phyloP scores from a whole-genome alignment of 2,113 vertebrate species.

The Antigone vipio region DNA sequence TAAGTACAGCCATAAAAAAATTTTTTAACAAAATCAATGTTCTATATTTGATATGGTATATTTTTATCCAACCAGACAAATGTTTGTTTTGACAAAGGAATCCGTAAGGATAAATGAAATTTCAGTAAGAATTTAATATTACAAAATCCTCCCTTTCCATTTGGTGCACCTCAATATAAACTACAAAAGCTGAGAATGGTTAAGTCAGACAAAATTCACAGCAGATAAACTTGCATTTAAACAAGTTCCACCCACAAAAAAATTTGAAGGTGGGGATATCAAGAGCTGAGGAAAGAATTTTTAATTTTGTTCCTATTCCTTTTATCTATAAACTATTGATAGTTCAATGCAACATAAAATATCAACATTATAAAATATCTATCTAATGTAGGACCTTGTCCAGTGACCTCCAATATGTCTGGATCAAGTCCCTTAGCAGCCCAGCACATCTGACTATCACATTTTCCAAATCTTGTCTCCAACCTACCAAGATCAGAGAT shows the following conservation, averaged over 20 bases:
- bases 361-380: not conserved
- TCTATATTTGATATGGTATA: not conserved
- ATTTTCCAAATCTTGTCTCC: not conserved
- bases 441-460: not conserved
- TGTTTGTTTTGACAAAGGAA: not conserved
- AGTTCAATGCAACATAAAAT: not conserved
- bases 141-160: not conserved
- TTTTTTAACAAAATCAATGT: not conserved
- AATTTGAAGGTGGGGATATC: not conserved
- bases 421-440: not conserved
- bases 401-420: not conserved
- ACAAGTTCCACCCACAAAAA: not conserved
- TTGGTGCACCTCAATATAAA: not conserved
- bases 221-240: not conserved
- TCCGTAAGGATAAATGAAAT: not conserved
- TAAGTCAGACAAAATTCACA: not conserved
- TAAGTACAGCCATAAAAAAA: not conserved
- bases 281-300: not conserved
- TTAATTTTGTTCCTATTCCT: not conserved
- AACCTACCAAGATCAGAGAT: not conserved
- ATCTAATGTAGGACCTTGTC: not conserved
- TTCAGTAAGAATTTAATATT: not conserved
- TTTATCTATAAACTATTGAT: not conserved
- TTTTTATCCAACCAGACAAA: not conserved
- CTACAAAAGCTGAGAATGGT: not conserved